A percentile compares a stretch with the other conserved stretches of the same genome.
phyloP scores from a whole-genome alignment of 2,797 vertebrate genomes.

The Acanthurus tractus region DNA sequence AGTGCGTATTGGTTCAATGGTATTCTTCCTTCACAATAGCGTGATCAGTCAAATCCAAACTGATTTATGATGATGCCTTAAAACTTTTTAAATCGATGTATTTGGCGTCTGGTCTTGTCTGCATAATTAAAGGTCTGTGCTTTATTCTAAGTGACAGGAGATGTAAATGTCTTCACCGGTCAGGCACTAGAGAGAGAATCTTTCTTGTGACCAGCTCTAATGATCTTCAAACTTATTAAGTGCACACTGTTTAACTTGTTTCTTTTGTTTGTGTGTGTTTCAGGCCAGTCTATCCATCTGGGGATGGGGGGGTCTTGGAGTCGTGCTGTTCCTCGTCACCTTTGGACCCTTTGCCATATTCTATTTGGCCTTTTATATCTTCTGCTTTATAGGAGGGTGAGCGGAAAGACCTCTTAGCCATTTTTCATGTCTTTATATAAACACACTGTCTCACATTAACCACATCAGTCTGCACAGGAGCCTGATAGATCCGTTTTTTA shows the following conservation, averaged over 20 bases:
- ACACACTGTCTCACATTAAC: not conserved
- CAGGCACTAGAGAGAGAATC: not conserved
- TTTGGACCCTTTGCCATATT: conserved; percentile 99
- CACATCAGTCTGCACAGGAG: not conserved
- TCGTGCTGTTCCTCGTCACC: conserved; percentile 97
- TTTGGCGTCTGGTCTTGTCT: not conserved
- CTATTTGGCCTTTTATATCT: conserved; percentile 98
- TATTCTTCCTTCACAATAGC: not conserved
- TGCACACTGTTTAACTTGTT: not conserved
- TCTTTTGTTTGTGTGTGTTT: conserved; percentile 70
- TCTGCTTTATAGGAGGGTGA: conserved; percentile 99
- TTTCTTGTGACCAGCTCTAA: not conserved
- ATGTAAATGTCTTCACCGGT: not conserved
- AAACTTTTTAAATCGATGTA: not conserved
- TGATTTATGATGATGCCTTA: conserved; percentile 4
- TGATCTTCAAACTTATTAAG: not conserved
- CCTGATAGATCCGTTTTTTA: not conserved
- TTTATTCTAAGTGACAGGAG: not conserved
- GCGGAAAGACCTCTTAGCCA: conserved; percentile 53
- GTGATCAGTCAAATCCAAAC: not conserved
- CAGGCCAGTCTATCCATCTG: conserved; percentile 98
- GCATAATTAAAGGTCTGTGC: no score
- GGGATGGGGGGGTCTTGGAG: conserved; percentile 98
- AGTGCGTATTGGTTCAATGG: conserved; percentile 1
- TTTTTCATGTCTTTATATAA: not conserved